Conservation (phyloP, 2,113 vertebrate species). For the Phocoena phocoena region DNA sequence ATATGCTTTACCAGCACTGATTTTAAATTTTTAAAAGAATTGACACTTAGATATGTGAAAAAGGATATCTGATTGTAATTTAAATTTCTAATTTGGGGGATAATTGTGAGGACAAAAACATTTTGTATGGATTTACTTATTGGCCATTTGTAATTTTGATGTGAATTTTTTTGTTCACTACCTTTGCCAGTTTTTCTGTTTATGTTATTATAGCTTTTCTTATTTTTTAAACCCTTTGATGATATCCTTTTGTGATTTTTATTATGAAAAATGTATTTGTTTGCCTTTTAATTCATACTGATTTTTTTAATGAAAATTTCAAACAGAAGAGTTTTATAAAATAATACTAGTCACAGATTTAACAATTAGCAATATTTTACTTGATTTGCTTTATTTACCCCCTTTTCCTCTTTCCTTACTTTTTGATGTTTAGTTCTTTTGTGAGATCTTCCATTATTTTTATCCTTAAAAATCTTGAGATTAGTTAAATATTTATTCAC, state of each 20-base stretch:
- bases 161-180: neutral
- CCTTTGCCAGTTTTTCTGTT: neutral
- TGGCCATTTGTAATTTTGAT: neutral
- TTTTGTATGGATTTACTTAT: neutral
- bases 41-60: neutral
- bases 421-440: neutral
- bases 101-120: neutral
- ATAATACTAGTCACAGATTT: neutral
- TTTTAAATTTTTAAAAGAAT: neutral
- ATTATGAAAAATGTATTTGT: neutral
- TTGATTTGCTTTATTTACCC: neutral
- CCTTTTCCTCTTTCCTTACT: neutral
- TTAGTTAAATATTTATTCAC: neutral
- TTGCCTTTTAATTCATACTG: neutral
- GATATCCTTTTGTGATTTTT: neutral
- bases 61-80: neutral
- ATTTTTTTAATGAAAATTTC: neutral
- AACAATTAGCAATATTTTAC: neutral
- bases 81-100: neutral
- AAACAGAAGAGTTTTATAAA: neutral
- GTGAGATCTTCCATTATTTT: conserved; percentile 16
- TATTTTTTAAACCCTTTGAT: neutral
- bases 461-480: neutral
- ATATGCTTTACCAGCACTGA: neutral
- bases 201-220: neutral